Evolutionary conservation across 2,113 vertebrate genomes (phyloP), one percentile per base, ranked within the genome.

Genomic region (Kryptolebias marmoratus): DNA sequence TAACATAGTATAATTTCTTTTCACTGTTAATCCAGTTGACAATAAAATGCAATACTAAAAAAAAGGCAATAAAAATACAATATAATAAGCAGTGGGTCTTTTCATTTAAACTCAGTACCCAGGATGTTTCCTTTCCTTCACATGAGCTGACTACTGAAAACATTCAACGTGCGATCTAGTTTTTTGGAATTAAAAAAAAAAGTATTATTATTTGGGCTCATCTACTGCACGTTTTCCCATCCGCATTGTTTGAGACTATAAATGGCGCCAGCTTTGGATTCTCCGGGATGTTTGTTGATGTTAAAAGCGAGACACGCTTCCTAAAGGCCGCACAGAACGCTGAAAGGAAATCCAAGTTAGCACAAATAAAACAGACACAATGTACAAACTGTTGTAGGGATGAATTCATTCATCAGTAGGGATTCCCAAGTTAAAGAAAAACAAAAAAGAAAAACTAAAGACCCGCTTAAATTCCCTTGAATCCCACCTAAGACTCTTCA

Each of bases 1-100:
- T 94, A 94, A 94, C 94, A 94, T 94, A 94, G 94, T 94, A 94
- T 94, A 94, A 94, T 93, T 94, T 93, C 32, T 86, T n/a, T 86
- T 94, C 93, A 94, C 94, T 94, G 93, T 94, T 91, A 94, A 94
- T 94, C 94, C 94, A 94, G 94, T 94, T 94, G 91, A 94, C 92
- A 93, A 92, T 92, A 92, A 89, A 90, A 93, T 90, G 85, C 82
- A 87, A 87, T 89, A 90, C 78, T 91, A 91, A 90, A 92, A 91
- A 91, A 91, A 92, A 92, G 88, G 90, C 91, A 92, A 89, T 90
- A 89, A 89, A 42, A 90, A 93, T 90, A 85, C 89, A 93, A 85
- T 91, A 91, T 75, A 87, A 93, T 90, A 91, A 72, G 78, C 88
- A 86, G 79, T 71, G 81, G 81, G 86, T 90, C 88, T 90, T 83